Evolutionary conservation across 2,888 invertebrate species (phyloP).

Genomic region (Busseola fusca): DNA sequence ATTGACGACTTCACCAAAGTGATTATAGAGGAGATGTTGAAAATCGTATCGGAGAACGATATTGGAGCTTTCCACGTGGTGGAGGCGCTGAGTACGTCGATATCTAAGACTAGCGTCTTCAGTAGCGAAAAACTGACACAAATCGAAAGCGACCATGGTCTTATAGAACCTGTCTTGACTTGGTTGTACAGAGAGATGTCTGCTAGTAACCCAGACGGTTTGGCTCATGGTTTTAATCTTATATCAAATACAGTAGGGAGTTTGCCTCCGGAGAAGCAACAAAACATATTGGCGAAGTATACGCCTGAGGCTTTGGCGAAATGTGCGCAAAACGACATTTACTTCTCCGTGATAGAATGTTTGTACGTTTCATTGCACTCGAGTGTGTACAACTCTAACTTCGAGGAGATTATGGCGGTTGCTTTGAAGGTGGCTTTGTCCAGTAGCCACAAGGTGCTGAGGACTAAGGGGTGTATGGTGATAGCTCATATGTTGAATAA

Average conservation of each 20-base stretch:
- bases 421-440: constrained; percentile 77
- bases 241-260: constrained; percentile 79
- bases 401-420: constrained; percentile 76
- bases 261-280: constrained; percentile 77
- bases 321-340: constrained; percentile 71
- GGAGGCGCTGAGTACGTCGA: constrained; percentile 75
- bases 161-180: constrained; percentile 78
- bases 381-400: constrained; percentile 74
- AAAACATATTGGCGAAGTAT: constrained; percentile 71
- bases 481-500: constrained; percentile 90
- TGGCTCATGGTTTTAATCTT: constrained; percentile 75
- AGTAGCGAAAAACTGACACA: constrained; percentile 76
- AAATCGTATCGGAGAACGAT: constrained; percentile 71
- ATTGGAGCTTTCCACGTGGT: constrained; percentile 75
- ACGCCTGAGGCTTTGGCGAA: constrained; percentile 71
- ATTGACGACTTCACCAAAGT: constrained; percentile 85
- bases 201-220: constrained; percentile 62
- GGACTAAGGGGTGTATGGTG: constrained; percentile 83
- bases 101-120: constrained; percentile 78
- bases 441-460: constrained; percentile 72
- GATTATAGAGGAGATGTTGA: constrained; percentile 83
- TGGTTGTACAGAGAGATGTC: constrained; percentile 79
- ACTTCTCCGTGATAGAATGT: constrained; percentile 85
- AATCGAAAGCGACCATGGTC: constrained; percentile 83
- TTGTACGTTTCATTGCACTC: constrained; percentile 85